Evolutionary conservation across 2,888 invertebrate species (phyloP).

Genomic region (Adineta ricciae): DNA sequence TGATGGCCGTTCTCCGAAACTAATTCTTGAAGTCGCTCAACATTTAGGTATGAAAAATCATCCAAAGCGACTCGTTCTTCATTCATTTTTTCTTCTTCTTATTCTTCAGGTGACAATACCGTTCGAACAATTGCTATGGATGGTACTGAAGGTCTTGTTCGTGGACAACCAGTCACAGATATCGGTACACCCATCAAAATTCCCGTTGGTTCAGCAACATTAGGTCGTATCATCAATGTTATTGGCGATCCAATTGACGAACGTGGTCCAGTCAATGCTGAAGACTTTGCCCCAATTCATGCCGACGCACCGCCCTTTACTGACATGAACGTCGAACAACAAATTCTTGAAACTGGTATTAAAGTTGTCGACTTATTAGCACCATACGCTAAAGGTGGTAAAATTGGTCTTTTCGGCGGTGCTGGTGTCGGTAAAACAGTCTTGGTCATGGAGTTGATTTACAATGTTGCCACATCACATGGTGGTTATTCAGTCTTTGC

Average conservation of each 20-base stretch:
- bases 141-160: constrained; percentile 40
- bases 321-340: constrained; percentile 38
- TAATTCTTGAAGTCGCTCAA: constrained; percentile 80
- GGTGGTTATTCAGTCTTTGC: constrained; percentile 43
- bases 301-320: constrained; percentile 40
- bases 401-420: constrained; percentile 44
- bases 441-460: constrained; percentile 42
- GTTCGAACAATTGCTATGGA: constrained; percentile 42
- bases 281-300: constrained; percentile 38
- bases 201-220: constrained; percentile 40
- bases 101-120: constrained; percentile 37
- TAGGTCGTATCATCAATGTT: constrained; percentile 42
- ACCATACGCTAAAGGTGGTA: constrained; percentile 43
- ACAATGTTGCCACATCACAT: constrained; percentile 42
- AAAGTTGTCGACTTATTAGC: constrained; percentile 42
- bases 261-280: constrained; percentile 38
- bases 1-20: constrained; percentile 66
- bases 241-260: constrained; percentile 43
- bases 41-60: constrained; percentile 63
- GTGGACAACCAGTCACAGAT: constrained; percentile 38
- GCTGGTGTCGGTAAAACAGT: constrained; percentile 45
- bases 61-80: background rate
- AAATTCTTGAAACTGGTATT: constrained; percentile 43
- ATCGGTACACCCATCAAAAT: constrained; percentile 39
- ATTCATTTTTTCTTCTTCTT: background rate